These are phyloP conservation scores for Heliconius cydno DNA, from an alignment of 2,888 invertebrate species.

Conservation along the genomic window DNA sequence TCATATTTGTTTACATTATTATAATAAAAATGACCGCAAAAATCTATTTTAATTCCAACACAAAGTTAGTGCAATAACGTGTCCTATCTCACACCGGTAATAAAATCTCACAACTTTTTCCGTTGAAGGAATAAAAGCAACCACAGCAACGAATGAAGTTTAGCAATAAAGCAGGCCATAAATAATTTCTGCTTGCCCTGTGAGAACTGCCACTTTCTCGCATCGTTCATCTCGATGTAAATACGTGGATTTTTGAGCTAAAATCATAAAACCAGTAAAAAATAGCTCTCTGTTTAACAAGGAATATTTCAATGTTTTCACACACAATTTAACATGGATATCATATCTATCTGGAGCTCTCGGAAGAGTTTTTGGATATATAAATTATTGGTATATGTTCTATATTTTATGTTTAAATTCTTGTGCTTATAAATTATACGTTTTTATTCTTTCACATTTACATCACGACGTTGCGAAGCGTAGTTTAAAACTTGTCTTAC, in stretches of 20 bases:
- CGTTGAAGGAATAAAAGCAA: slow-evolving; percentile 80
- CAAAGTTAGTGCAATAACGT: slow-evolving; percentile 80
- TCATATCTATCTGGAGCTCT: slow-evolving; percentile 56
- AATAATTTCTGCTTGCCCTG: slow-evolving; percentile 78
- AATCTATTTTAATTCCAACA: slow-evolving; percentile 75
- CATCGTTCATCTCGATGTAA: slow-evolving; percentile 60
- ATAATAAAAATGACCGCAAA: slow-evolving; percentile 64
- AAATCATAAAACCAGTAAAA: slow-evolving; percentile 53
- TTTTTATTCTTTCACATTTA: slow-evolving; percentile 41
- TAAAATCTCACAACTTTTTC: slow-evolving; percentile 81
- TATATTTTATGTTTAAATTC: neutral
- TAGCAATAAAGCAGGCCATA: slow-evolving; percentile 81
- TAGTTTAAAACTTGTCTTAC: slow-evolving; percentile 19
- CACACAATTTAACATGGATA: slow-evolving; percentile 66
- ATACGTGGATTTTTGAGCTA: slow-evolving; percentile 58
- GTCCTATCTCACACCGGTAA: slow-evolving; percentile 81
- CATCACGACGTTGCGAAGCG: slow-evolving; percentile 7
- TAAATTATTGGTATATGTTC: slow-evolving; percentile 62
- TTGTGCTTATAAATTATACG: slow-evolving; percentile 46
- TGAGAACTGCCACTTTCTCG: slow-evolving; percentile 72
- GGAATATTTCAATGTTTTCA: slow-evolving; percentile 56
- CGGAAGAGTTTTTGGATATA: slow-evolving; percentile 54
- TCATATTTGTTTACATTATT: slow-evolving; percentile 25
- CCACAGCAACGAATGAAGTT: slow-evolving; percentile 82
- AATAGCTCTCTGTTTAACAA: slow-evolving; percentile 44